These are phyloP conservation scores for Spialia ferax DNA, from an alignment of 2,888 invertebrate species.

Conservation along the genomic window DNA sequence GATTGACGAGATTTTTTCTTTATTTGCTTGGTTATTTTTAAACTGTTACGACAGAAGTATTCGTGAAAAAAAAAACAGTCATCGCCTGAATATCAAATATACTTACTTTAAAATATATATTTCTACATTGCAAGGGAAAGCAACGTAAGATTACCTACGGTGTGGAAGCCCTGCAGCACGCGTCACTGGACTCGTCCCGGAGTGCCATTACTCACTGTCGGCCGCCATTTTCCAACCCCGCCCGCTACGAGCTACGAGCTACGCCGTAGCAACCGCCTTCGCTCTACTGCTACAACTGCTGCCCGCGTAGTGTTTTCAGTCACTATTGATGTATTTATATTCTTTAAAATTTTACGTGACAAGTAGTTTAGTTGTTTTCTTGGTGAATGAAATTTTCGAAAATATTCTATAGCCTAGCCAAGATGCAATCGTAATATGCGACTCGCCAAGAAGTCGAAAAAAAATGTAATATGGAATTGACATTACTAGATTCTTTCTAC, in stretches of 20 bases:
- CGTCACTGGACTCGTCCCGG: conserved; percentile 85
- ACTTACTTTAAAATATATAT: neutral
- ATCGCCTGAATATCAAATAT: neutral
- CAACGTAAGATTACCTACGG: conserved; percentile 26
- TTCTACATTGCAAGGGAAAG: conserved; percentile 20
- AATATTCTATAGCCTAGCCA: too few species aligned
- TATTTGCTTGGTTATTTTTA: too few species aligned
- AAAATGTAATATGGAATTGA: too few species aligned
- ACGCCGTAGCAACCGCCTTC: conserved; percentile 55
- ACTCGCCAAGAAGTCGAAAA: too few species aligned
- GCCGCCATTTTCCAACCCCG: conserved; percentile 83
- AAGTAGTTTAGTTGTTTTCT: neutral
- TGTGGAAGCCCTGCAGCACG: conserved; percentile 77
- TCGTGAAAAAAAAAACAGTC: neutral
- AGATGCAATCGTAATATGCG: too few species aligned
- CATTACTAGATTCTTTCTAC: too few species aligned
- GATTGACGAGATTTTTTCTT: too few species aligned
- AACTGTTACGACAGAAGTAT: too few species aligned
- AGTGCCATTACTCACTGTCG: conserved; percentile 85
- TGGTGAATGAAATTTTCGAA: too few species aligned
- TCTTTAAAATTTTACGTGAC: neutral
- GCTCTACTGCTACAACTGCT: conserved; percentile 17
- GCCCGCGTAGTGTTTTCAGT: conserved; percentile 35
- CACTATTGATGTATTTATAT: conserved; percentile 29
- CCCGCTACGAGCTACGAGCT: conserved; percentile 78